Conservation (phyloP, 2,113 vertebrate genomes). For the Phodopus roborovskii region DNA sequence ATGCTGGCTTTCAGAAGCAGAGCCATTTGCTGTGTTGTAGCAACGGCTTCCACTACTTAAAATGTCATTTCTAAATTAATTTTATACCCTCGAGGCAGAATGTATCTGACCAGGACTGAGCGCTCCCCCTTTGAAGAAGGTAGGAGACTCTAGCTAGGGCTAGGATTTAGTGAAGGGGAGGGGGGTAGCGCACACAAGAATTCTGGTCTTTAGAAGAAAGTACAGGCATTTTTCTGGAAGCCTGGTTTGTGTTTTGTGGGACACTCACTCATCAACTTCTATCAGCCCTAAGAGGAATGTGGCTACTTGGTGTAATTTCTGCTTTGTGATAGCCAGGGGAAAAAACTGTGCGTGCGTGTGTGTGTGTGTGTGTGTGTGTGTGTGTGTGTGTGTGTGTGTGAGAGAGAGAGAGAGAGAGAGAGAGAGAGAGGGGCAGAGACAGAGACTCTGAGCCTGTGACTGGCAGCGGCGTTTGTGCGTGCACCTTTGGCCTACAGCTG, state of each 20-base stretch:
- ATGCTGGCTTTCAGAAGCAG: slow-evolving; percentile 69
- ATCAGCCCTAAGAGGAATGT: neutral
- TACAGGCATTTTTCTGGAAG: neutral
- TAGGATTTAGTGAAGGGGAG: neutral
- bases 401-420: neutral
- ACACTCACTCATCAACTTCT: neutral
- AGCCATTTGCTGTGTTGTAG: slow-evolving; percentile 63
- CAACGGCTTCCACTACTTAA: slow-evolving; percentile 64
- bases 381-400: neutral
- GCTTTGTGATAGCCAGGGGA: neutral
- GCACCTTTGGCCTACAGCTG: neutral
- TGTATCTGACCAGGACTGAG: slow-evolving; percentile 27
- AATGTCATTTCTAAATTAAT: slow-evolving; percentile 76
- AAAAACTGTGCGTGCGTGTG: neutral
- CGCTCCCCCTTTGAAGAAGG: slow-evolving; percentile 1
- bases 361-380: no score
- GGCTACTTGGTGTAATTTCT: neutral
- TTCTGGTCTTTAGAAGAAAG: neutral
- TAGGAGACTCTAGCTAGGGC: neutral
- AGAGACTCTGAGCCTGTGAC: neutral
- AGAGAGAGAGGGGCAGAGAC: neutral
- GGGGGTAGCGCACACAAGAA: neutral
- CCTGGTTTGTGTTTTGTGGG: neutral
- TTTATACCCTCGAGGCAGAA: slow-evolving; percentile 50
- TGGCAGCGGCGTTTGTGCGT: neutral